phyloP scores from a whole-genome alignment of 1,140 invertebrate species.

The Cydia splendana region DNA sequence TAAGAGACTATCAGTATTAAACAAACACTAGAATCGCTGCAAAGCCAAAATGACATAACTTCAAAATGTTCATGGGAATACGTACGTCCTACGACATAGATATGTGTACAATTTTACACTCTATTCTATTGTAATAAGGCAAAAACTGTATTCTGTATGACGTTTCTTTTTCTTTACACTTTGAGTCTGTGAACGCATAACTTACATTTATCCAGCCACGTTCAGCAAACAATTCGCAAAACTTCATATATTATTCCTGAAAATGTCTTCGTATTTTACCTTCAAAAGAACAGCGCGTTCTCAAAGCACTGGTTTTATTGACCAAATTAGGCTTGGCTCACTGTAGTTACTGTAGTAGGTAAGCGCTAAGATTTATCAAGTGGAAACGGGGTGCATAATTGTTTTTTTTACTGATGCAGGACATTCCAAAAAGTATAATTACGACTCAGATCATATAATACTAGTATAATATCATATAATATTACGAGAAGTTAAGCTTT shows the following conservation, averaged over 20 bases:
- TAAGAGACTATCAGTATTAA: not conserved
- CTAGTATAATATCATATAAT: too few species aligned
- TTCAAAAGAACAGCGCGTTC: not conserved
- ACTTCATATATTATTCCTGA: not conserved
- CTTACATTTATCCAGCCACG: conserved; percentile 1
- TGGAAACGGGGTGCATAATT: too few species aligned
- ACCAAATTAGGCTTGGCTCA: not conserved
- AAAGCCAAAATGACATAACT: not conserved
- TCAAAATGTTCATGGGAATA: not conserved
- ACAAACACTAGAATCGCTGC: not conserved
- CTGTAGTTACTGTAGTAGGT: too few species aligned
- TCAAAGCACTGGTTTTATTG: conserved; percentile 1
- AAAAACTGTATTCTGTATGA: not conserved
- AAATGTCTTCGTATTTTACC: not conserved
- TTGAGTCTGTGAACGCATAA: not conserved
- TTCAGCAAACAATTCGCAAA: conserved; percentile 2
- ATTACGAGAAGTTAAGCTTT: too few species aligned
- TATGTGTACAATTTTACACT: not conserved
- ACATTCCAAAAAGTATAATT: too few species aligned
- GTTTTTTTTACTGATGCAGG: too few species aligned
- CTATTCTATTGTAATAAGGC: not conserved
- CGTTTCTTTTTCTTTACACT: not conserved
- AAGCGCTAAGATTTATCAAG: too few species aligned
- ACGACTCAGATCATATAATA: too few species aligned
- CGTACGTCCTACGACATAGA: not conserved